Evolutionary conservation across 64 coral and sea anemone genomes (phyloP).

Genomic region (Stichodactyla mertensii): DNA sequence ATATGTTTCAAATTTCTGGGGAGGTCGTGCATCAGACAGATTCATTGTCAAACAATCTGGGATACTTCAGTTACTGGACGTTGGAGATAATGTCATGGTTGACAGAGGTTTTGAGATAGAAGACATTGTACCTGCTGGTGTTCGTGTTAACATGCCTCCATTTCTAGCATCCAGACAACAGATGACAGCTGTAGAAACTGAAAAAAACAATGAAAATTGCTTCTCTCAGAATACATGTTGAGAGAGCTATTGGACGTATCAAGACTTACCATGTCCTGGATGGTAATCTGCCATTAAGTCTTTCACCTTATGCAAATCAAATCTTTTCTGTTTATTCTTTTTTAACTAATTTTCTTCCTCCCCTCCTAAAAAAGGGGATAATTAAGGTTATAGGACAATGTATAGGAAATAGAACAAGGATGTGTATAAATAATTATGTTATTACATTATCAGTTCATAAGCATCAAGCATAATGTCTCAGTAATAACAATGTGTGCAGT

Average conservation of each 20-base stretch:
- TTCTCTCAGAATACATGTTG: slow-evolving; percentile 51
- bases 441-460: no score
- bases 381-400: no score
- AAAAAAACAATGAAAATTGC: slow-evolving; percentile 54
- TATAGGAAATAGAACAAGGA: no score
- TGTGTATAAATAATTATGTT: no score
- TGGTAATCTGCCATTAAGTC: slow-evolving; percentile 29
- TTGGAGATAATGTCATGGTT: slow-evolving; percentile 35
- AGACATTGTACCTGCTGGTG: slow-evolving; percentile 30
- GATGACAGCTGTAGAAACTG: slow-evolving; percentile 29
- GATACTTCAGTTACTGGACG: slow-evolving; percentile 33
- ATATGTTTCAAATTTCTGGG: slow-evolving; percentile 52
- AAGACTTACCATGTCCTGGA: slow-evolving; percentile 47
- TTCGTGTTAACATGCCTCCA: slow-evolving; percentile 45
- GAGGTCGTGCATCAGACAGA: slow-evolving; percentile 57
- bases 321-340: slow-evolving; percentile 26
- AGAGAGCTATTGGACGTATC: slow-evolving; percentile 49
- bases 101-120: slow-evolving; percentile 52
- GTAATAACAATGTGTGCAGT: background rate
- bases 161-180: slow-evolving; percentile 38
- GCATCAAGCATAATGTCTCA: no score
- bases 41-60: slow-evolving; percentile 46
- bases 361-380: background rate
- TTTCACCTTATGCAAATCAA: slow-evolving; percentile 21
- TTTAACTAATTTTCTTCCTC: slow-evolving; percentile 33